Base-by-base conservation (phyloP, 2,113 vertebrate genomes). In the Bubo bubo region DNA sequence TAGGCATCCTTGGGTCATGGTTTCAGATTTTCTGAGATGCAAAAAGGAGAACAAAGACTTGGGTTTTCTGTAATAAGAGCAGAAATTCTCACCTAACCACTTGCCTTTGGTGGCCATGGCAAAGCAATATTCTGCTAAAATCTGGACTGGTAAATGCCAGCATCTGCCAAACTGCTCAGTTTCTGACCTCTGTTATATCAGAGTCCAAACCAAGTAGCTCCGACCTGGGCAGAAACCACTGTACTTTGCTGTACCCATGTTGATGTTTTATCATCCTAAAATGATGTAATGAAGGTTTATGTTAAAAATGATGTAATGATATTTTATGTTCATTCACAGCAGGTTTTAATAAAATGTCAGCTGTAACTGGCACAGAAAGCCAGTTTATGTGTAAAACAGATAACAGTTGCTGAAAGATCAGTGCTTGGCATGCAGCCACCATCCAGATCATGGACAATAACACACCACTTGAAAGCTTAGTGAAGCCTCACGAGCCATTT, bases 301-400 rank as follows among this genome's bases (percentile, higher is more conserved):
- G 45, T 68, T 87, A 68, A 88, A 89, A 95, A 88, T 47, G 8
- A 76, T 60, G 64, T 39, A 79, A 89, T 8, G 2, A 13, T 58
- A 67, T 58, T 95, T 86, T 86, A 79, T 52, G 24, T 68, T 95
- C 60, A 35, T 63, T 90, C 67, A 47, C 11, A 12, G 53, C 34
- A 73, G 30, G 35, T 89, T 88, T 92, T 49, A 95, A 84, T 79
- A 64, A 90, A 89, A 85, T 1, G 28, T 47, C 75, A 91, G 66
- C 35, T 73, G 50, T 52, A 91, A 73, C 73, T 71, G 81, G 73
- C 60, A 82, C 34, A 45, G 34, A 55, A 86, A 92, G 64, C 2
- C 41, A 59, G n/a, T 62, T 95, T 89, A 50, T 35, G n/a, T 56
- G 55, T 89, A 30, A 75, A 79, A 79, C 19, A 81, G 75, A 34